Evolutionary conservation across 2,888 invertebrate species (phyloP).

Genomic region (Ochropleura plecta): DNA sequence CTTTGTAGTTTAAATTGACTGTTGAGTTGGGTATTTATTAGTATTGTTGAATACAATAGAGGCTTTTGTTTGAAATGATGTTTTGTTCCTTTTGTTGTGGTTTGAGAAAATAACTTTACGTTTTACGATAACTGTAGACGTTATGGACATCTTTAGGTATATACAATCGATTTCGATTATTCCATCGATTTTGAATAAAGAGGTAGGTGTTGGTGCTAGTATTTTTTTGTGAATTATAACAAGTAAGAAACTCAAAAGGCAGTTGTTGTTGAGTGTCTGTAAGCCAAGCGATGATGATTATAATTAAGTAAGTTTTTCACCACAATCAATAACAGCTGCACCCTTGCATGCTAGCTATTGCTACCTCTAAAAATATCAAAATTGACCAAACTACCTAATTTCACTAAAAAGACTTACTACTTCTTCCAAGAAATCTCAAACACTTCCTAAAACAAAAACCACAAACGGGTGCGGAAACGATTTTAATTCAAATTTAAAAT

Average conservation of each 20-base stretch:
- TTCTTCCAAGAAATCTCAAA: not conserved
- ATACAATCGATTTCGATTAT: not conserved
- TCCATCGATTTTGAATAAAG: not conserved
- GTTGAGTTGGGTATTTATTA: conserved; percentile 59
- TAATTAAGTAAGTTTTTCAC: not conserved
- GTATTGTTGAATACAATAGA: conserved; percentile 54
- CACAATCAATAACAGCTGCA: not conserved
- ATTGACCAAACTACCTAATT: too few relatives aligned
- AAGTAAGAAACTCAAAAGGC: not conserved
- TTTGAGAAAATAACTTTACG: conserved; percentile 7
- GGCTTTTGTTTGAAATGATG: conserved; percentile 52
- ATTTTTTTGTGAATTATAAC: not conserved
- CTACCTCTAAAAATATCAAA: not conserved
- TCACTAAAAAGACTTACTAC: not conserved
- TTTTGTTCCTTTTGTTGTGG: conserved; percentile 28
- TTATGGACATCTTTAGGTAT: not conserved
- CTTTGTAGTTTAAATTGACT: conserved; percentile 62
- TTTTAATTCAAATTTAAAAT: conserved; percentile 42
- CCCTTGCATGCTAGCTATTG: not conserved
- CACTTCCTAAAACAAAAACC: too few relatives aligned
- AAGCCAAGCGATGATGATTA: not conserved
- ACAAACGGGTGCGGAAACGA: not conserved
- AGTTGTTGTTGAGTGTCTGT: not conserved
- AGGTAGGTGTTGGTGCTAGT: not conserved
- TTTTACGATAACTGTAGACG: conserved; percentile 14